Base-by-base conservation (phyloP, 1,140 invertebrate genomes). In the Adoxophyes honmai region DNA sequence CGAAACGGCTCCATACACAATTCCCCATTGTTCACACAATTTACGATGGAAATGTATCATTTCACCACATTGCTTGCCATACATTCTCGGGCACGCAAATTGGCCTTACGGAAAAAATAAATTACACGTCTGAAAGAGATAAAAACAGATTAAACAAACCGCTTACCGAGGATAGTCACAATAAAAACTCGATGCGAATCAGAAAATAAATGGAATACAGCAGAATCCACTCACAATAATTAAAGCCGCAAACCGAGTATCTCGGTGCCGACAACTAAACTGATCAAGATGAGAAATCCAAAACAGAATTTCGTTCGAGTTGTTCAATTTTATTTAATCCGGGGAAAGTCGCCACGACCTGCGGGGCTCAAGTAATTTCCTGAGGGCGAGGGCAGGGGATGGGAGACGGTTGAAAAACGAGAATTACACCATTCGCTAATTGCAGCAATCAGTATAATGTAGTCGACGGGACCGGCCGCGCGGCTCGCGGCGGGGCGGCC, bases 381-480 rank as follows among this genome's bases (percentile, higher is more conserved):
- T 80, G 66, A 66, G 59, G 52, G 34, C 59, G 68, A 61, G 60
- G 53, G 59, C 39, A 57, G 38, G 68, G 56, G 60, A 52, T 34
- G 59, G 72, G 67, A 64, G 66, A 57, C 48, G 70, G 64, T 70
- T 75, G 75, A 85, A 80, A 78, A 83, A 84, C 75, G 81, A 81
- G 78, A 83, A 83, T 83, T 83, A 86, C 80, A 81, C 79, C 81
- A 84, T 84, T 78, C 83, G 75, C 81, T 86, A 86, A 86, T 86
- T 86, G 78, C 78, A 70, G 81, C 79, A 84, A 86, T 86, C 83
- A 83, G 73, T 84, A 80, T 86, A 86, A 86, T 86, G 83, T 86
- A 84, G 81, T 84, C 81, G 77, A 74, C 78, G 75, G 77, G 77
- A 76, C 77, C 67, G 66, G 74, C 72, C 76, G 77, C 71, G 66